Evolutionary conservation across 2,888 invertebrate genomes (phyloP), one percentile per base, ranked within the genome.

Genomic region (Pollenia angustigena): DNA sequence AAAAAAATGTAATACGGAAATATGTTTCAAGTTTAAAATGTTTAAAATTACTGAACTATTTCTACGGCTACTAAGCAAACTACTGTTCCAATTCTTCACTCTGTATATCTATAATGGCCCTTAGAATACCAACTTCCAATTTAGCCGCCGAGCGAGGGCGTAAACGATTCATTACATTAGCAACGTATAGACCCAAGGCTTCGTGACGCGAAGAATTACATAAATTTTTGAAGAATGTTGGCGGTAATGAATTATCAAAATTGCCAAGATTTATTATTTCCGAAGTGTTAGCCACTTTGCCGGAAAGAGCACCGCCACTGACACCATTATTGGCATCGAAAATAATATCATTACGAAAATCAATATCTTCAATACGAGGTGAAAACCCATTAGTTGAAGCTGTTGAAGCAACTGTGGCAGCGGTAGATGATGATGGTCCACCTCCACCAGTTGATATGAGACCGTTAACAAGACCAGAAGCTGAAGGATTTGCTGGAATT

Each of bases 101-200:
- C 78, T 93, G 93, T 42, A 91, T 91, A 71, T 93, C 93, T 66
- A 93, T 91, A 64, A 93, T 93, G 78, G 93, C 92, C 50, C 93
- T 92, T 12, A 93, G 85, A 69, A 93, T 92, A 82, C 91, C 91
- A 69, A 93, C 86, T 86, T 93, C 93, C 18, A 93, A 85, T 79
- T 92, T 93, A 32, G 91, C 90, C 11, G 93, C 92, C 18, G 90
- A 89, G 11, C 91, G 90, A 40, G 89, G 69, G 18, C 90, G 90
- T 79, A 93, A 90, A 72, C 93, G 91, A 89, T 92, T 93, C 91
- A 93, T 92, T 16, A 93, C 91, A 82, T 92, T 93, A 14, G 93
- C 92, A 79, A 93, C 93, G 66, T 93, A 93, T 44, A 92, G 88
- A 3, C 93, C 93, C 42, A 93, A 90, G 0, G 92, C 92, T 85